A percentile compares a stretch with the other conserved stretches of the same genome.
Conservation (phyloP, 2,113 vertebrate genomes). For the Pristiophorus japonicus region DNA sequence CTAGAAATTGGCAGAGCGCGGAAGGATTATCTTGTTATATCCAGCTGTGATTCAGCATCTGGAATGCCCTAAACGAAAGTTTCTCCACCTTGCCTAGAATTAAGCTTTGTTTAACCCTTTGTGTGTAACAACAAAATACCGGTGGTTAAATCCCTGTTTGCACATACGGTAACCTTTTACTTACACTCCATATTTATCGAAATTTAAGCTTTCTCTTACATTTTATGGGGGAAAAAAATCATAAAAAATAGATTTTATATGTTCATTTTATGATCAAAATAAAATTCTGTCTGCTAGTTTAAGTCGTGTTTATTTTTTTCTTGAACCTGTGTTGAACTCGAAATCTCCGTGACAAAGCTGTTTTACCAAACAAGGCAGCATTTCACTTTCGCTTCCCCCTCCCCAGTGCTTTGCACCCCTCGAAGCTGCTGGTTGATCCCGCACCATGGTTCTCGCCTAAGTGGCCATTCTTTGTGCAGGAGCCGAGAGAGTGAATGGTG, state of each 20-base stretch:
- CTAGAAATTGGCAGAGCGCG: neutral
- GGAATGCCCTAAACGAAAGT: neutral
- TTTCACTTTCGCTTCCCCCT: neutral
- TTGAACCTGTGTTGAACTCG: no score
- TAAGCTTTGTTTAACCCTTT: neutral
- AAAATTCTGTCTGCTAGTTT: constrained; percentile 32
- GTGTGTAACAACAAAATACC: neutral
- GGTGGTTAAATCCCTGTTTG: constrained; percentile 28
- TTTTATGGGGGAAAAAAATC: neutral
- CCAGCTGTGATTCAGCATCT: neutral
- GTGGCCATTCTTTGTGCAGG: neutral
- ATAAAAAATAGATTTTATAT: constrained; percentile 35
- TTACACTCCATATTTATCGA: constrained; percentile 37
- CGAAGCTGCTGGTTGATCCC: neutral
- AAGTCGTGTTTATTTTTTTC: neutral
- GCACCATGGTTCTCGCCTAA: neutral
- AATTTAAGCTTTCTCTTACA: constrained; percentile 26
- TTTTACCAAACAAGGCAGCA: no score
- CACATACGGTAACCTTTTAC: constrained; percentile 25
- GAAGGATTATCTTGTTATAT: neutral
- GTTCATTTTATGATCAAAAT: constrained; percentile 38
- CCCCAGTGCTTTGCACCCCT: neutral
- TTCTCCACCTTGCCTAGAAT: constrained; percentile 21
- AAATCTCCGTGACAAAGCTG: neutral
- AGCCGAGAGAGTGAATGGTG: neutral